Conservation (phyloP, 2,888 invertebrate genomes). For the Volucella inflata region DNA sequence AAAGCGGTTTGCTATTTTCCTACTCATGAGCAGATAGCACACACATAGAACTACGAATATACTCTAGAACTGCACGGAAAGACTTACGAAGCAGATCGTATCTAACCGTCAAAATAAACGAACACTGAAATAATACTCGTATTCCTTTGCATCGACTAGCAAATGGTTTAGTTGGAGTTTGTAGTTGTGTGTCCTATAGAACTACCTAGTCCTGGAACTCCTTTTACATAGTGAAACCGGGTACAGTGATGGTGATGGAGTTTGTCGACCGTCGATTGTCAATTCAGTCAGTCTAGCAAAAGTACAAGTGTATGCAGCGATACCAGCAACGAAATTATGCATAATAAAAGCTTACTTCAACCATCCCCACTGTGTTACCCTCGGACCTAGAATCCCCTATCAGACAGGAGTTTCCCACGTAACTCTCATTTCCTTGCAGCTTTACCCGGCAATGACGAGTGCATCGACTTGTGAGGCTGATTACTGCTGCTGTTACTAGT, state of each 20-base stretch:
- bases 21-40: neutral
- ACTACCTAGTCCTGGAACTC: neutral
- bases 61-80: neutral
- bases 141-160: constrained; percentile 35
- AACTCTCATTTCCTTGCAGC: constrained; percentile 63
- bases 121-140: constrained; percentile 51
- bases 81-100: constrained; percentile 41
- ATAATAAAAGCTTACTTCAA: constrained; percentile 65
- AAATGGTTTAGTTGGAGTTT: constrained; percentile 41
- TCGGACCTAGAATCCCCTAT: neutral
- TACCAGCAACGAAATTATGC: constrained; percentile 72
- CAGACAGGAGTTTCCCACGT: constrained; percentile 76
- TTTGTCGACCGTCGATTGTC: constrained; percentile 57
- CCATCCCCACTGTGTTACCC: neutral
- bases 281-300: constrained; percentile 48
- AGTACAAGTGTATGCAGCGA: constrained; percentile 20
- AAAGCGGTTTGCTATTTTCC: constrained; percentile 47
- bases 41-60: neutral
- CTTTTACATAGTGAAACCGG: neutral
- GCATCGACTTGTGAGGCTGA: constrained; percentile 81
- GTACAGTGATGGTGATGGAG: constrained; percentile 16
- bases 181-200: constrained; percentile 36
- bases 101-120: constrained; percentile 72
- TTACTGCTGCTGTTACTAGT: constrained; percentile 69
- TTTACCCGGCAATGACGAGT: constrained; percentile 80